A percentile compares a stretch with the other conserved stretches of the same genome.
These are phyloP conservation scores for Macrotis lagotis DNA, from an alignment of 2,113 vertebrate species.

Conservation along the genomic window DNA sequence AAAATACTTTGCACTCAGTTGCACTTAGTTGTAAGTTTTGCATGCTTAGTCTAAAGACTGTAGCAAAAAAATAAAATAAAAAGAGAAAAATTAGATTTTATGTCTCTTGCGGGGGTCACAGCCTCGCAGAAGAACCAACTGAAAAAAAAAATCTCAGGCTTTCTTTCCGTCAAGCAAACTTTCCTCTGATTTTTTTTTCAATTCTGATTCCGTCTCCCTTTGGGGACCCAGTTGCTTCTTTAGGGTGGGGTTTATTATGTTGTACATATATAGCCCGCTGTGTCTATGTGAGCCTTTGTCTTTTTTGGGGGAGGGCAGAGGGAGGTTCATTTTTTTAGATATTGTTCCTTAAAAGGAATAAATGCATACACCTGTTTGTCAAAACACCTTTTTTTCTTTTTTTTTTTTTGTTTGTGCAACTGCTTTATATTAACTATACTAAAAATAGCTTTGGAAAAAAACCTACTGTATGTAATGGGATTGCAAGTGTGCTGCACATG, in stretches of 20 bases:
- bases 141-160: conserved; percentile 92
- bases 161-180: conserved; percentile 89
- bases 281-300: conserved; percentile 91
- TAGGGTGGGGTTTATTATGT: conserved; percentile 90
- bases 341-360: conserved; percentile 88
- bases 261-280: conserved; percentile 94
- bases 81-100: conserved; percentile 88
- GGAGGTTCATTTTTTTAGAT: conserved; percentile 86
- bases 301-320: conserved; percentile 83
- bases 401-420: conserved; percentile 87
- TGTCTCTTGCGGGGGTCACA: conserved; percentile 89
- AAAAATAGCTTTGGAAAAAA: conserved; percentile 88
- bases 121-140: conserved; percentile 91
- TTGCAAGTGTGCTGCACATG: conserved; percentile 94
- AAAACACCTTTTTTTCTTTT: conserved; percentile 90
- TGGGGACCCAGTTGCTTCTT: conserved; percentile 85
- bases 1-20: conserved; percentile 94
- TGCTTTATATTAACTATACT: conserved; percentile 96
- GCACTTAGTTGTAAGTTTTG: conserved; percentile 97
- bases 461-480: conserved; percentile 96
- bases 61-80: conserved; percentile 88
- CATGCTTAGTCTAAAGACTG: conserved; percentile 97
- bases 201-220: conserved; percentile 86
- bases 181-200: conserved; percentile 87
- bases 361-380: conserved; percentile 89